These are phyloP conservation scores for Hirundo rustica DNA, from an alignment of 2,797 vertebrate species.

Conservation along the genomic window DNA sequence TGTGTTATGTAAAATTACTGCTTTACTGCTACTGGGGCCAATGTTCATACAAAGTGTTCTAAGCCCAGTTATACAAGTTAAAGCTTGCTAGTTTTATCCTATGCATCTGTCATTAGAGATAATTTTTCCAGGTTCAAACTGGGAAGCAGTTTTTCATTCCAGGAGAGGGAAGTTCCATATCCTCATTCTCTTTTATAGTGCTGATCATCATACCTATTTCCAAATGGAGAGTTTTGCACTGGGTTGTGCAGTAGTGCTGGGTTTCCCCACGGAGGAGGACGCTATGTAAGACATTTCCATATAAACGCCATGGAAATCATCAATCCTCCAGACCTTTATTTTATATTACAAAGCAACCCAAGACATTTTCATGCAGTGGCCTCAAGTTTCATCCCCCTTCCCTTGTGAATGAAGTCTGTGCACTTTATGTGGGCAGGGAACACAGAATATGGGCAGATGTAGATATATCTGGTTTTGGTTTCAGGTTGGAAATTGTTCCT, in stretches of 20 bases:
- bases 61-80: constrained; percentile 16
- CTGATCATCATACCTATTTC: background rate
- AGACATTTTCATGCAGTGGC: background rate
- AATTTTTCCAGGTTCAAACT: constrained; percentile 26
- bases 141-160: constrained; percentile 4
- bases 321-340: background rate
- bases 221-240: background rate
- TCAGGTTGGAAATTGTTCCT: background rate
- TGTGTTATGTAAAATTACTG: constrained; percentile 15
- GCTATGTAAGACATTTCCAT: background rate
- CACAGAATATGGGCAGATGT: background rate
- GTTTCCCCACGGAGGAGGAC: background rate
- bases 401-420: background rate
- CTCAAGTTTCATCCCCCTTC: background rate
- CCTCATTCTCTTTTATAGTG: background rate
- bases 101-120: background rate
- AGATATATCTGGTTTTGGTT: background rate
- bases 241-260: background rate
- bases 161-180: background rate
- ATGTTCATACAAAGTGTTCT: background rate
- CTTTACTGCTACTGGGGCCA: constrained; percentile 14
- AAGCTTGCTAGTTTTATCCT: constrained; percentile 42
- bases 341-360: background rate
- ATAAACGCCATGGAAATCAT: background rate
- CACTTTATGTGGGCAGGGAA: background rate